These are phyloP conservation scores for Eueremaeus valkanovi DNA, from an alignment of 2,888 invertebrate species.

Conservation along the genomic window DNA sequence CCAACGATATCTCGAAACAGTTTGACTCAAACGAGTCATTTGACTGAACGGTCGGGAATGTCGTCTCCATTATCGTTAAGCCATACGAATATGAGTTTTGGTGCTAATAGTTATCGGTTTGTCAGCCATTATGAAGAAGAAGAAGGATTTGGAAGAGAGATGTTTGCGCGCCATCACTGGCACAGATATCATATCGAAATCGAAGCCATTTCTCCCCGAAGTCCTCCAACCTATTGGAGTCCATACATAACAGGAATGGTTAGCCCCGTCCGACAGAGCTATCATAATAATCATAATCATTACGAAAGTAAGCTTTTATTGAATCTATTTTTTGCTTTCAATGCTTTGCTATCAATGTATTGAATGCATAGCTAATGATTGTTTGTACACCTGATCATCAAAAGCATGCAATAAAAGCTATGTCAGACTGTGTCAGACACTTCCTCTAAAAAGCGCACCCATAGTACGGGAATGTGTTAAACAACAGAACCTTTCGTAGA, in stretches of 20 bases:
- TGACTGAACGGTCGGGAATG: not conserved
- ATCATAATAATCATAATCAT: not conserved
- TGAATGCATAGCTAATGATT: not conserved
- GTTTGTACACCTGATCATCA: conserved; percentile 12
- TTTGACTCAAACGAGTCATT: not conserved
- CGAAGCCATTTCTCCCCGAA: not conserved
- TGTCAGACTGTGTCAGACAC: not conserved
- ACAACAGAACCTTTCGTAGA: not conserved
- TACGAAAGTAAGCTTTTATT: not conserved
- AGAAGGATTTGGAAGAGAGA: not conserved
- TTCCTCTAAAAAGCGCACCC: not conserved
- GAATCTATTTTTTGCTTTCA: not conserved
- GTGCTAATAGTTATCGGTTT: not conserved
- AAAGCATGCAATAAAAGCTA: not conserved
- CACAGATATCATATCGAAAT: conserved; percentile 2
- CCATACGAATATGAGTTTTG: not conserved
- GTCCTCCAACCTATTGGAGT: not conserved
- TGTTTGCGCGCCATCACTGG: not conserved
- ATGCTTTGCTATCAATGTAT: not conserved
- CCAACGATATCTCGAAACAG: not conserved
- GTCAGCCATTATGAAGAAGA: not conserved
- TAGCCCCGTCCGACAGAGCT: not conserved
- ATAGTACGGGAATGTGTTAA: conserved; percentile 8
- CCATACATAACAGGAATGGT: not conserved
- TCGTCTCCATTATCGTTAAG: conserved; percentile 2